These are phyloP conservation scores for Polypedilum pembai DNA, from an alignment of 1,140 invertebrate species.

Conservation along the genomic window DNA sequence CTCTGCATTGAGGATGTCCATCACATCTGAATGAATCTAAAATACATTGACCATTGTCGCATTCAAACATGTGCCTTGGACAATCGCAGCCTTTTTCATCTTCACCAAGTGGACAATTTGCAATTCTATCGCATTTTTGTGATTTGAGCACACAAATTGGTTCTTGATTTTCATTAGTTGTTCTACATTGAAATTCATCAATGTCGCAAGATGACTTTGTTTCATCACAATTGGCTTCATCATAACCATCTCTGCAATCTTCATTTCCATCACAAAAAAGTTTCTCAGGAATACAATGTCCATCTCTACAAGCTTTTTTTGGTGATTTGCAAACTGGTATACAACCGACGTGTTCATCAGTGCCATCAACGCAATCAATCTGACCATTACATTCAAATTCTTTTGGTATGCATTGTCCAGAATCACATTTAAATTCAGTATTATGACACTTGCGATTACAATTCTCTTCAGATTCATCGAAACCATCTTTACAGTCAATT, in stretches of 20 bases:
- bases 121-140: slow-evolving; percentile 56
- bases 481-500: slow-evolving; percentile 57
- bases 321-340: slow-evolving; percentile 35
- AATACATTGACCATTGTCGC: slow-evolving; percentile 48
- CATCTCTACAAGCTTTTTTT: slow-evolving; percentile 46
- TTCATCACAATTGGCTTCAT: slow-evolving; percentile 45
- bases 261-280: slow-evolving; percentile 47
- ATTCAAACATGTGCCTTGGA: slow-evolving; percentile 49
- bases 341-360: slow-evolving; percentile 60
- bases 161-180: slow-evolving; percentile 36
- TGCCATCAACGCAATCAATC: slow-evolving; percentile 60
- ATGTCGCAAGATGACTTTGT: slow-evolving; percentile 9
- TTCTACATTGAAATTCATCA: slow-evolving; percentile 49
- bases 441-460: slow-evolving; percentile 34
- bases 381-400: slow-evolving; percentile 66
- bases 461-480: slow-evolving; percentile 57
- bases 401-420: slow-evolving; percentile 59
- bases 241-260: slow-evolving; percentile 49
- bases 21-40: slow-evolving; percentile 60
- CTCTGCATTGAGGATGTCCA: slow-evolving; percentile 54
- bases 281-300: slow-evolving; percentile 44
- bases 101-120: slow-evolving; percentile 61
- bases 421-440: slow-evolving; percentile 47
- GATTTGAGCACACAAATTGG: slow-evolving; percentile 45
- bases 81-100: slow-evolving; percentile 54